Conservation (phyloP, 2,113 vertebrate species). For the Takifugu bimaculatus region DNA sequence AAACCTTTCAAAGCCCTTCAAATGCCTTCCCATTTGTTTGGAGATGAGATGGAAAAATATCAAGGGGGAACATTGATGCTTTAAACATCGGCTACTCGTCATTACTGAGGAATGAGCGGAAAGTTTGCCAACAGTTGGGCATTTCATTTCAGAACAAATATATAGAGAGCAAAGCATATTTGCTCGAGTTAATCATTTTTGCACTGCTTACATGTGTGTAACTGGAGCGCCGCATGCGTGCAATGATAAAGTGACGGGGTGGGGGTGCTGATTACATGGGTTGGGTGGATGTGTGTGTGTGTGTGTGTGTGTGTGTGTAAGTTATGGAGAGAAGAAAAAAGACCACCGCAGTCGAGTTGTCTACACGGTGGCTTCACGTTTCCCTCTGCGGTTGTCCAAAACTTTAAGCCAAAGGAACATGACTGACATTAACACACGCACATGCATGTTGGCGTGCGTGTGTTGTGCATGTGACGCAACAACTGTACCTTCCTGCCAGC, state of each 20-base stretch:
- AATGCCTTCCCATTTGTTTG: constrained; percentile 35
- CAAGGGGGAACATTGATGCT: constrained; percentile 29
- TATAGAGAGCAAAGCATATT: constrained; percentile 43
- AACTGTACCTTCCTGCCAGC: not conserved
- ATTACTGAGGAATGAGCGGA: constrained; percentile 39
- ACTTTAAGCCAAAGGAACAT: constrained; percentile 52
- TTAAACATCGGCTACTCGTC: constrained; percentile 47
- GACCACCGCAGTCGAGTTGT: constrained; percentile 65
- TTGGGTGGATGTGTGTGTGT: constrained; percentile 26
- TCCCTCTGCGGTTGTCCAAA: constrained; percentile 50
- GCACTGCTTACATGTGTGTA: constrained; percentile 36
- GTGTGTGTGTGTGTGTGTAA: constrained; percentile 35
- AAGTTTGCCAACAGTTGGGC: constrained; percentile 39
- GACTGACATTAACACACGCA: constrained; percentile 23
- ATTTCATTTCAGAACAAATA: constrained; percentile 45
- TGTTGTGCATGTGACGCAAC: constrained; percentile 2
- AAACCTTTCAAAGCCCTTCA: constrained; percentile 31
- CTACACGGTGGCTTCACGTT: constrained; percentile 59
- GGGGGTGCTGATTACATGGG: constrained; percentile 35
- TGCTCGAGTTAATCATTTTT: constrained; percentile 45
- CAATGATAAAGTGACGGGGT: constrained; percentile 46
- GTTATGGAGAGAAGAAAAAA: constrained; percentile 53
- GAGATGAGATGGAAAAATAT: constrained; percentile 45
- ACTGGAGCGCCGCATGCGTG: constrained; percentile 37
- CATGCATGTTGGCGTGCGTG: not conserved